These are phyloP conservation scores for Thereva unica DNA, from an alignment of 2,888 invertebrate species.

Conservation along the genomic window DNA sequence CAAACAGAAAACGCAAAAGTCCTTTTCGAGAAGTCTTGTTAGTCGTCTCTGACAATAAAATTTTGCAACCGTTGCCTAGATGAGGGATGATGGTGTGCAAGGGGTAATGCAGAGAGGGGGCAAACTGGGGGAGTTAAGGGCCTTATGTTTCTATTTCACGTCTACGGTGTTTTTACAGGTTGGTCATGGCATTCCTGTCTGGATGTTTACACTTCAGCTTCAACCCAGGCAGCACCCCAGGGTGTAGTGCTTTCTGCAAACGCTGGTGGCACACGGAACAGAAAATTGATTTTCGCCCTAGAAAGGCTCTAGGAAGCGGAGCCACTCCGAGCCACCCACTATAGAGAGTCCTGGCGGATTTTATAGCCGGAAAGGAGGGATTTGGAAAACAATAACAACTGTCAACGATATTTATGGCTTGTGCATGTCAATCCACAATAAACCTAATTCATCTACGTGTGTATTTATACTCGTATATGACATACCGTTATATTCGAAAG, in stretches of 20 bases:
- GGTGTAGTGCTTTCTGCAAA: slow-evolving; percentile 7
- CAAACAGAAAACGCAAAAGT: slow-evolving; percentile 4
- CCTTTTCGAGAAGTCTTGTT: slow-evolving; percentile 7
- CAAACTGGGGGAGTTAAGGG: not conserved
- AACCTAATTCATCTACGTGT: slow-evolving; percentile 32
- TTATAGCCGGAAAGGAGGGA: slow-evolving; percentile 23
- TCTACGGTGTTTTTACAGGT: slow-evolving; percentile 27
- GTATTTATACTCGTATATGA: slow-evolving; percentile 11
- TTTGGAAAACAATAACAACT: slow-evolving; percentile 36
- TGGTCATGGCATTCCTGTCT: slow-evolving; percentile 20
- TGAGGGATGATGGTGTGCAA: no score
- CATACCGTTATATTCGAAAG: slow-evolving; percentile 5
- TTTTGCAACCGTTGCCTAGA: slow-evolving; percentile 8
- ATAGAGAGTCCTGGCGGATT: slow-evolving; percentile 4
- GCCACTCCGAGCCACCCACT: not conserved
- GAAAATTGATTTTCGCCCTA: slow-evolving; percentile 27
- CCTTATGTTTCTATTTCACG: slow-evolving; percentile 8
- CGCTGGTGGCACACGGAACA: not conserved
- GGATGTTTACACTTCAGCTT: slow-evolving; percentile 7
- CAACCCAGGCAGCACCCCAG: not conserved
- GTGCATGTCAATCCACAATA: slow-evolving; percentile 36
- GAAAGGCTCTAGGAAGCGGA: slow-evolving; percentile 13
- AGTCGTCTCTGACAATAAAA: slow-evolving; percentile 16
- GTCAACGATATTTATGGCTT: slow-evolving; percentile 32
- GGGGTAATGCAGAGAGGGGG: no score